A percentile compares a stretch with the other conserved stretches of the same genome.
phyloP scores from a whole-genome alignment of 2,113 vertebrate species.

The Myotis brandtii region DNA sequence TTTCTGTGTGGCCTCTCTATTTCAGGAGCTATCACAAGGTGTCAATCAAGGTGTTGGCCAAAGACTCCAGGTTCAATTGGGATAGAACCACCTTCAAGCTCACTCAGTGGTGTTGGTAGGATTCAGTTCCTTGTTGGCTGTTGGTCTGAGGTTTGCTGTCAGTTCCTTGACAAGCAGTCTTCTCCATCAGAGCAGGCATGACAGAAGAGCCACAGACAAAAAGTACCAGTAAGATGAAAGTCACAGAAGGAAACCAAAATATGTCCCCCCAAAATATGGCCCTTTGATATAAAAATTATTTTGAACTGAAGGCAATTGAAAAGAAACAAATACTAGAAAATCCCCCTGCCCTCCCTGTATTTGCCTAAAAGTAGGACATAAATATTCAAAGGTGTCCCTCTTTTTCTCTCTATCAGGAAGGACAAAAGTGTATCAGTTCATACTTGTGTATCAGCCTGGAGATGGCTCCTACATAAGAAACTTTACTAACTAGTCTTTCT shows the following conservation, averaged over 20 bases:
- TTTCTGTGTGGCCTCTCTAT: no score
- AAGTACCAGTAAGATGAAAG: background rate
- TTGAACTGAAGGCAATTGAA: conserved; percentile 13
- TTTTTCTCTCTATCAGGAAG: background rate
- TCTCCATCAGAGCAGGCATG: no score
- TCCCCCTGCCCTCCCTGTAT: background rate
- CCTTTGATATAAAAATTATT: background rate
- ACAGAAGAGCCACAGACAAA: background rate
- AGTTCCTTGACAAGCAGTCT: no score
- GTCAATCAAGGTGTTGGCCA: no score
- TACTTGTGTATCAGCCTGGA: background rate
- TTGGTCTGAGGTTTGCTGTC: no score
- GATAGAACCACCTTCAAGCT: no score
- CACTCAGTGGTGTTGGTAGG: no score
- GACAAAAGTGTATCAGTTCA: background rate
- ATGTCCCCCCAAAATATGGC: background rate
- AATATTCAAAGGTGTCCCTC: background rate
- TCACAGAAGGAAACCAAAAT: background rate
- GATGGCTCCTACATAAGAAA: background rate
- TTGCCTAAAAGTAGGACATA: background rate
- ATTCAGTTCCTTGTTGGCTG: no score
- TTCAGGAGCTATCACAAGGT: no score
- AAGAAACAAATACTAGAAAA: background rate
- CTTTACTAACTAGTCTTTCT: background rate
- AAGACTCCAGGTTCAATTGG: no score